Conservation (phyloP, 2,113 vertebrate species). For the Lycocorax pyrrhopterus region DNA sequence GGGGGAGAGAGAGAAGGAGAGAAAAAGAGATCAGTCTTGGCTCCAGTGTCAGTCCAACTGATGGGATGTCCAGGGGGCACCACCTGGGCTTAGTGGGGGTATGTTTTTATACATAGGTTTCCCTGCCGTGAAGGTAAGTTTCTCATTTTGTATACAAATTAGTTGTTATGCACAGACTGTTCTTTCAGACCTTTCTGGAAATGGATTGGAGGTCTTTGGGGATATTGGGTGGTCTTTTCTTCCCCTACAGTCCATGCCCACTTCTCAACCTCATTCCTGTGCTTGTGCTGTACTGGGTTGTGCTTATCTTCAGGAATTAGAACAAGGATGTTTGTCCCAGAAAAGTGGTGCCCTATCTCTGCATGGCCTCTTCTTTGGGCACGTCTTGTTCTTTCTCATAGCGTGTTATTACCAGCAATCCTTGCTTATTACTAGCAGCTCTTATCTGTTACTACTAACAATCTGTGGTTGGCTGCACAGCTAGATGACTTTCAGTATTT, state of each 20-base stretch:
- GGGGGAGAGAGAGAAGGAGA: neutral
- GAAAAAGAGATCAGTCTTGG: neutral
- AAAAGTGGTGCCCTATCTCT: neutral
- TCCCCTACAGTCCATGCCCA: neutral
- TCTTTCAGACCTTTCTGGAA: neutral
- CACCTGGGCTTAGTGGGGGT: neutral
- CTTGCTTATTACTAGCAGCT: neutral
- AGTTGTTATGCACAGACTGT: neutral
- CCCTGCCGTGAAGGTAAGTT: neutral
- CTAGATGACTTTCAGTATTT: neutral
- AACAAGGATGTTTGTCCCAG: neutral
- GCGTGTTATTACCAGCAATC: neutral
- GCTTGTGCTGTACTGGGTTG: neutral
- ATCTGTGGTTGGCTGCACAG: neutral
- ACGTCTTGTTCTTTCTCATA: neutral
- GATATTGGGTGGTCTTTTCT: neutral
- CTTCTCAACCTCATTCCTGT: neutral
- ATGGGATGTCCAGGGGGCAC: rapidly evolving
- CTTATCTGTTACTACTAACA: neutral
- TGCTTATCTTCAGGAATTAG: neutral
- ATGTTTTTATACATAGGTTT: neutral
- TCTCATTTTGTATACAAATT: neutral
- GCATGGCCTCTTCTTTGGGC: neutral
- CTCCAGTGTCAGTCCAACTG: neutral
- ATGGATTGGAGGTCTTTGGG: neutral